A percentile compares a stretch with the other conserved stretches of the same genome.
These are phyloP conservation scores for Tolmerus cingulatus DNA, from an alignment of 2,888 invertebrate genomes.

Conservation along the genomic window DNA sequence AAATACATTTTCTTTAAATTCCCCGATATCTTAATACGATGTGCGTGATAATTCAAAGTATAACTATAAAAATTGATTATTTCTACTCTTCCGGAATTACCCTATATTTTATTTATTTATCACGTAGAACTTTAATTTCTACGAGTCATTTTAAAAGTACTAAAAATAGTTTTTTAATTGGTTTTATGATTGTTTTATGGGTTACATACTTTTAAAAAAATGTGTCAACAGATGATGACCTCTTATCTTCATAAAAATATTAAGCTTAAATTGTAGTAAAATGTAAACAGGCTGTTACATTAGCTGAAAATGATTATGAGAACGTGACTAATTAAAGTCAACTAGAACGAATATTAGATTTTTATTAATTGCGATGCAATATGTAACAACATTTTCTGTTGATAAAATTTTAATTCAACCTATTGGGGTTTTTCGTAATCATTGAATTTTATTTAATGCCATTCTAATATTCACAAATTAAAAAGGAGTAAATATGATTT, in stretches of 20 bases:
- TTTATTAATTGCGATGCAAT: no score
- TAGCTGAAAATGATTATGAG: not conserved
- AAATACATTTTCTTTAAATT: no score
- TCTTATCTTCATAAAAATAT: not conserved
- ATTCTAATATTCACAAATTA: no score
- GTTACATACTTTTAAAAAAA: not conserved
- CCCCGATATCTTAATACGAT: no score
- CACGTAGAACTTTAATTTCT: not conserved
- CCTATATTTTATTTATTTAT: not conserved
- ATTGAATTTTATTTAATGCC: no score
- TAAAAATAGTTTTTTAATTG: not conserved
- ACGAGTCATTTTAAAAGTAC: not conserved
- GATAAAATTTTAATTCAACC: no score
- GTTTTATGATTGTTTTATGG: not conserved
- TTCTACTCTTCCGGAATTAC: not conserved
- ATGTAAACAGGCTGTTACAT: not conserved
- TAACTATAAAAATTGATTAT: no score
- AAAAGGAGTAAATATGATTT: no score
- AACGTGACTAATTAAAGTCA: not conserved
- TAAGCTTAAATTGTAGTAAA: not conserved
- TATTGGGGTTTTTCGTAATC: no score
- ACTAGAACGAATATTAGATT: no score
- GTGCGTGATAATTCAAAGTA: no score
- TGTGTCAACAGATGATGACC: not conserved
- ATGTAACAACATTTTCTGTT: no score